Conservation (phyloP, 2,113 vertebrate species). For the Mesoclemmys tuberculata region DNA sequence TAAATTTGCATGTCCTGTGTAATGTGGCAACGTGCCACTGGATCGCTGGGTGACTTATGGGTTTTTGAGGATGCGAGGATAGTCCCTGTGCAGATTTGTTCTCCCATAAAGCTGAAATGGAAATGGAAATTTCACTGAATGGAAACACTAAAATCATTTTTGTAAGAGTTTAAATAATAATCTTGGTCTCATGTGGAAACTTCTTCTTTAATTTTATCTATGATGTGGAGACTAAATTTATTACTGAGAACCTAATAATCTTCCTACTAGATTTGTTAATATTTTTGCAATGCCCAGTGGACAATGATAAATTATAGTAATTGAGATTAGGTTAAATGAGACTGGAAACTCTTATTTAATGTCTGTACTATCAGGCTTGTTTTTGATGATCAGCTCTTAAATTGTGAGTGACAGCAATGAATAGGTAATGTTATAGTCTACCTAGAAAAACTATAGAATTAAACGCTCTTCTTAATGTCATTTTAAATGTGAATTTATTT, state of each 20-base stretch:
- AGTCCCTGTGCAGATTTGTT: background rate
- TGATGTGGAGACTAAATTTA: constrained; percentile 36
- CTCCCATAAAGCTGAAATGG: constrained; percentile 4
- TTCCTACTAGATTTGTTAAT: constrained; percentile 6
- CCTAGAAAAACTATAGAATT: background rate
- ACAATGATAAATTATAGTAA: constrained; percentile 56
- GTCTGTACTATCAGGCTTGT: constrained; percentile 1
- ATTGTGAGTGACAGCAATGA: background rate
- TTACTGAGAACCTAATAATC: constrained; percentile 36
- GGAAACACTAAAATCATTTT: constrained; percentile 11
- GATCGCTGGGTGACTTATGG: background rate
- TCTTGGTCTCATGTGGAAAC: constrained; percentile 26
- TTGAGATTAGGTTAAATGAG: constrained; percentile 52
- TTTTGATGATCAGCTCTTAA: constrained; percentile 38
- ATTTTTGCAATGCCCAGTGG: constrained; percentile 51
- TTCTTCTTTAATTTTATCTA: constrained; percentile 64
- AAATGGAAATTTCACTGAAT: constrained; percentile 17
- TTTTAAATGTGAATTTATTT: background rate
- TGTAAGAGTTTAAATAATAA: constrained; percentile 49
- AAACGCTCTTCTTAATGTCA: background rate
- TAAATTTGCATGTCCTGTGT: rapidly evolving
- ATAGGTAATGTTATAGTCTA: constrained; percentile 9
- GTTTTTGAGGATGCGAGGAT: background rate
- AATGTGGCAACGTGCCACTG: background rate
- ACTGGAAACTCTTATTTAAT: constrained; percentile 35